Percentiles rank a stretch among this genome's conserved stretches.
Conservation (phyloP, 2,113 vertebrate species). For the Rynchops niger region DNA sequence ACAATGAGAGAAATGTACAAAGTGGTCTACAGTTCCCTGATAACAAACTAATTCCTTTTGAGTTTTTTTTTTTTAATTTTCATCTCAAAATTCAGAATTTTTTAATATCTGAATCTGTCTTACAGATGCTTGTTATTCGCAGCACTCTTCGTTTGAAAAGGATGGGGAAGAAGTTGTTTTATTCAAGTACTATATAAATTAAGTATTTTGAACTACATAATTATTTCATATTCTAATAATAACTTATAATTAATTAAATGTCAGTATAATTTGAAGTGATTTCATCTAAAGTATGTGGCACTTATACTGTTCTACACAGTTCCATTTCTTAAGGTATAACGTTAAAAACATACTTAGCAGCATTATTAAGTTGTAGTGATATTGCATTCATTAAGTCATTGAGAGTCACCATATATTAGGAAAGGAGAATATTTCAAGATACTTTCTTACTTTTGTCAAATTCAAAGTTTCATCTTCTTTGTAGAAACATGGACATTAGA, state of each 20-base stretch:
- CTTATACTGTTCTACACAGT: not conserved
- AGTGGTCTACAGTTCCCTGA: not conserved
- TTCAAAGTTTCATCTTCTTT: not conserved
- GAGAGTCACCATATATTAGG: not conserved
- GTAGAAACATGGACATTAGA: not conserved
- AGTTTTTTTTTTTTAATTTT: not conserved
- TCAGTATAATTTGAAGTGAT: not conserved
- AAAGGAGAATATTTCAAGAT: not conserved
- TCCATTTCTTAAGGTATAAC: not conserved
- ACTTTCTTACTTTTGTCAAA: not conserved
- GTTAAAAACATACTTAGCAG: not conserved
- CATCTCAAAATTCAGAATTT: not conserved
- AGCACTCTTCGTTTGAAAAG: not conserved
- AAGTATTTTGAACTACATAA: not conserved
- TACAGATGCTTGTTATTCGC: not conserved
- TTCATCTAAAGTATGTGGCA: not conserved
- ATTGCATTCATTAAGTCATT: not conserved
- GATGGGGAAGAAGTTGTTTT: not conserved
- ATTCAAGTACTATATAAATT: not conserved
- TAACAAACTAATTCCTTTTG: not conserved
- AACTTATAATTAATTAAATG: conserved; percentile 20
- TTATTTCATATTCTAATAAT: conserved; percentile 9
- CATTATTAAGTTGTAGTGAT: not conserved
- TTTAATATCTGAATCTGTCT: not conserved
- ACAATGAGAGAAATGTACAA: not conserved